Conservation (phyloP, 2,797 vertebrate genomes). For the Moxostoma hubbsi region DNA sequence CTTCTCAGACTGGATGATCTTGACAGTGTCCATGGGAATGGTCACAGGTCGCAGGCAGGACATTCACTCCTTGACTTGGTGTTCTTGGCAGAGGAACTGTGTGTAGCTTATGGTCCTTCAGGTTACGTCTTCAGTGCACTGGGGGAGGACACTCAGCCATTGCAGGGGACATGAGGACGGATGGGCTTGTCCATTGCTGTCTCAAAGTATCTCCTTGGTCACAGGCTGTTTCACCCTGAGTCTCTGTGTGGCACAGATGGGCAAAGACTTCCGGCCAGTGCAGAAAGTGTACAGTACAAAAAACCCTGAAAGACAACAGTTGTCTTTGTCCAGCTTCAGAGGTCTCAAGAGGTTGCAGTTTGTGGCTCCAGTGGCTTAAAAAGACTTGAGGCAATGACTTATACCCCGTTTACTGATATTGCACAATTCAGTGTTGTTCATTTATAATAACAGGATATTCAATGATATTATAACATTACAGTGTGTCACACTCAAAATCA, state of each 20-base stretch:
- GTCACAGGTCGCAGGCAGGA: conserved; percentile 96
- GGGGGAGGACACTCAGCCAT: conserved; percentile 74
- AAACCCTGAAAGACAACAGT: conserved; percentile 22
- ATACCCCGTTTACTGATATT: conserved; percentile 48
- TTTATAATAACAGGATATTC: not conserved
- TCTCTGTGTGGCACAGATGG: conserved; percentile 55
- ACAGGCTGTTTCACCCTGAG: conserved; percentile 57
- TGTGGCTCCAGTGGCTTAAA: conserved; percentile 13
- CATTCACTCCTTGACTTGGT: conserved; percentile 76
- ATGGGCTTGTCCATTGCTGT: conserved; percentile 76
- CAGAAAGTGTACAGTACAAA: conserved; percentile 20
- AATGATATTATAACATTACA: conserved; percentile 22
- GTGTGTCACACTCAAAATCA: conserved; percentile 37
- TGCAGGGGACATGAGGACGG: conserved; percentile 79
- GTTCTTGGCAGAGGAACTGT: conserved; percentile 39
- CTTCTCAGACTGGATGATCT: conserved; percentile 97
- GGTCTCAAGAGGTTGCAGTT: not conserved
- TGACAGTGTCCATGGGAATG: conserved; percentile 99
- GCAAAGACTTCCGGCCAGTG: conserved; percentile 30
- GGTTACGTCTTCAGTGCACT: conserved; percentile 30
- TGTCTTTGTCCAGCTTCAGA: conserved; percentile 9
- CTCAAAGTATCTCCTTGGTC: conserved; percentile 44
- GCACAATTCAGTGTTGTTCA: conserved; percentile 1
- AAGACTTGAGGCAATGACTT: conserved; percentile 30
- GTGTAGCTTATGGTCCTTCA: conserved; percentile 37